phyloP scores from a whole-genome alignment of 2,888 invertebrate genomes.

The Rotaria magnacalcarata region DNA sequence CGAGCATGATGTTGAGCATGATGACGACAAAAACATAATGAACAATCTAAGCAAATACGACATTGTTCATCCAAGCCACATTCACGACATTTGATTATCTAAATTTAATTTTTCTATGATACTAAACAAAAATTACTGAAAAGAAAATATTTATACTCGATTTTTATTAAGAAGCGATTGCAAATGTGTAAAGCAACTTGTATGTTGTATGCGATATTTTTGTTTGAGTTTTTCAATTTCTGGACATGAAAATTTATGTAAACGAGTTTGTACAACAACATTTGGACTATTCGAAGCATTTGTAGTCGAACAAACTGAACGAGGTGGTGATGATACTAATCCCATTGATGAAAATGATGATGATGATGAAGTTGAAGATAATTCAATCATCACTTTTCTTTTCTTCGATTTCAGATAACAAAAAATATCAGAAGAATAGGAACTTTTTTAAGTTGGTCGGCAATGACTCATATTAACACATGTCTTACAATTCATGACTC shows the following conservation, averaged over 20 bases:
- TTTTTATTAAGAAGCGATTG: neutral
- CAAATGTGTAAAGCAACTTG: conserved; percentile 9
- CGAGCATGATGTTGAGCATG: conserved; percentile 35
- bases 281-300: neutral
- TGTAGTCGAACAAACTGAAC: neutral
- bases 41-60: neutral
- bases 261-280: neutral
- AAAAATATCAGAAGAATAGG: neutral
- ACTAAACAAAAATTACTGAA: too few relatives aligned
- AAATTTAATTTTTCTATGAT: neutral
- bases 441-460: neutral
- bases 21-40: neutral
- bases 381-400: neutral
- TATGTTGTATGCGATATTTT: conserved; percentile 2
- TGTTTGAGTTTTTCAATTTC: neutral
- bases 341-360: neutral
- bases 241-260: conserved; percentile 3
- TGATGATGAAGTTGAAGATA: neutral
- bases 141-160: neutral
- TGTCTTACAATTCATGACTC: neutral
- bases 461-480: neutral
- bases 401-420: neutral
- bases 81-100: neutral
- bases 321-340: neutral
- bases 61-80: conserved; percentile 6